These are phyloP conservation scores for Neodiprion lecontei DNA, from an alignment of 1,140 invertebrate species.

Conservation along the genomic window DNA sequence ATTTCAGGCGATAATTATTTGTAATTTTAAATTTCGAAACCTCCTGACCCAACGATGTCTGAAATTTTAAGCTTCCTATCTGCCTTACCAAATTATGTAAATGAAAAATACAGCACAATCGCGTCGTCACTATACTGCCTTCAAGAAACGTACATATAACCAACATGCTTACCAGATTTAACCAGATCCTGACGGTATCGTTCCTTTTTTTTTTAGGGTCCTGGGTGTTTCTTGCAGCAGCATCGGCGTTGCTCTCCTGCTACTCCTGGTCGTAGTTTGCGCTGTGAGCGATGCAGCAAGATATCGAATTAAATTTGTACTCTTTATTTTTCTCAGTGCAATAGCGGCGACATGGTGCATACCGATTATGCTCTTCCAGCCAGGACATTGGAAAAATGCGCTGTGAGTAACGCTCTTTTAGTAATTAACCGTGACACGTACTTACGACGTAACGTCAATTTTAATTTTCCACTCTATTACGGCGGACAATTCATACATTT, in stretches of 20 bases:
- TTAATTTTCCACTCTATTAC: constrained; percentile 21
- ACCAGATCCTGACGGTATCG: no score
- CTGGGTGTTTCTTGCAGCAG: constrained; percentile 47
- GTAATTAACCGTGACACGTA: constrained; percentile 11
- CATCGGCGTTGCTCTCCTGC: constrained; percentile 43
- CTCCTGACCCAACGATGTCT: not conserved
- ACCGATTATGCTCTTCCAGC: constrained; percentile 75
- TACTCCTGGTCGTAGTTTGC: constrained; percentile 48
- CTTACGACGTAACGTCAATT: constrained; percentile 15
- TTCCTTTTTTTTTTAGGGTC: constrained; percentile 44
- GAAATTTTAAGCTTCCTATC: not conserved
- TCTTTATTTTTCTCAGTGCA: constrained; percentile 66
- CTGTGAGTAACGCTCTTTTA: constrained; percentile 69
- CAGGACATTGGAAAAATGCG: constrained; percentile 75
- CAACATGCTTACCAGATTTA: not conserved
- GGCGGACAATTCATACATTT: not conserved
- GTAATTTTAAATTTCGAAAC: not conserved
- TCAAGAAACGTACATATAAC: not conserved
- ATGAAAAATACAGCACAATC: not conserved
- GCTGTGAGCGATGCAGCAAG: constrained; percentile 62
- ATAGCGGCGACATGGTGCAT: constrained; percentile 70
- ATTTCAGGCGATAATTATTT: not conserved
- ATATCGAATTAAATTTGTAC: constrained; percentile 67
- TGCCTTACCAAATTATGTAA: not conserved
- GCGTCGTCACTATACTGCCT: not conserved